Conservation (phyloP, 2,888 invertebrate genomes). For the Clostera curtula region DNA sequence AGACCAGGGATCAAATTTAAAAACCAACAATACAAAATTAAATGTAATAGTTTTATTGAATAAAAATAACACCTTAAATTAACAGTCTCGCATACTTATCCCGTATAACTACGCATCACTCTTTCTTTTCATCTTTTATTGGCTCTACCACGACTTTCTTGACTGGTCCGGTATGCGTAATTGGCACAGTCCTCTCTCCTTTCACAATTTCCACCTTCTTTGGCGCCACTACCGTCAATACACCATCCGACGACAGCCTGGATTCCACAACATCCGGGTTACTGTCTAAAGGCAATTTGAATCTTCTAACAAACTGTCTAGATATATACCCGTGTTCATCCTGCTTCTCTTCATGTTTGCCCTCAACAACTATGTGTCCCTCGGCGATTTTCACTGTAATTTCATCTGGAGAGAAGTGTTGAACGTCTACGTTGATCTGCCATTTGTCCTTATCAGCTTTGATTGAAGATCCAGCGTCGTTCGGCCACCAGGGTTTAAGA, state of each 20-base stretch:
- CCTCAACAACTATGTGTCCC: slow-evolving; percentile 81
- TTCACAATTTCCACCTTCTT: slow-evolving; percentile 34
- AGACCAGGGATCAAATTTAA: too few relatives aligned
- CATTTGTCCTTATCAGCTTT: slow-evolving; percentile 73
- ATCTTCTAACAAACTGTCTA: slow-evolving; percentile 80
- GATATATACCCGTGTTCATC: slow-evolving; percentile 85
- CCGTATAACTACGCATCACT: slow-evolving; percentile 2
- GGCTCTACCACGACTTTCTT: slow-evolving; percentile 41
- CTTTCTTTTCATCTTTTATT: slow-evolving; percentile 11
- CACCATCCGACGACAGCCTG: slow-evolving; percentile 84
- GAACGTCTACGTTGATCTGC: slow-evolving; percentile 83
- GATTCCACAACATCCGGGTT: slow-evolving; percentile 82
- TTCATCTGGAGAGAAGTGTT: slow-evolving; percentile 85
- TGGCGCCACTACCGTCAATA: slow-evolving; percentile 81
- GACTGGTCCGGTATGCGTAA: slow-evolving; percentile 75
- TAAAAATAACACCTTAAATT: too few relatives aligned
- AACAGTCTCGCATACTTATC: slow-evolving; percentile 13
- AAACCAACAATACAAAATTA: too few relatives aligned
- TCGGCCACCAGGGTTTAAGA: slow-evolving; percentile 49
- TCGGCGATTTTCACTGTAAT: slow-evolving; percentile 83
- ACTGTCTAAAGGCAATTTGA: slow-evolving; percentile 81
- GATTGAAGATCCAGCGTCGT: slow-evolving; percentile 64
- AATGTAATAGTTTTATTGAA: too few relatives aligned
- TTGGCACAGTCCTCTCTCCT: slow-evolving; percentile 72
- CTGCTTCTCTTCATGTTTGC: slow-evolving; percentile 85